These are phyloP conservation scores for Cremastobaeus sp. DNA, from an alignment of 2,888 invertebrate genomes.

Conservation along the genomic window DNA sequence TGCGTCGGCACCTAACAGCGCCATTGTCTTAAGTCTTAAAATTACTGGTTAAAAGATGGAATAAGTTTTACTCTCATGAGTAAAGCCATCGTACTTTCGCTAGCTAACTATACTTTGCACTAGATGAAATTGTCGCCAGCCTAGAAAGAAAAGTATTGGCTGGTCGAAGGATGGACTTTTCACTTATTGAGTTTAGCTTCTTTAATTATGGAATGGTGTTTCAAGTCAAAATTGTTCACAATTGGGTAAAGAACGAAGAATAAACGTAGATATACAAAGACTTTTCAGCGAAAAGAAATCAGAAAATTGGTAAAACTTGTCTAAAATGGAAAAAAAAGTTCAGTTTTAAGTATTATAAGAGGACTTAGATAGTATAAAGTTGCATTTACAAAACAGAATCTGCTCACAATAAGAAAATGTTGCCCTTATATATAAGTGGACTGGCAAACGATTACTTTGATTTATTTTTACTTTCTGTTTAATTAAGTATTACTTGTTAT, in stretches of 20 bases:
- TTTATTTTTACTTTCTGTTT: slow-evolving; percentile 39
- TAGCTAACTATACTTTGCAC: slow-evolving; percentile 37
- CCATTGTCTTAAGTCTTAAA: slow-evolving; percentile 29
- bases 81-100: slow-evolving; percentile 18
- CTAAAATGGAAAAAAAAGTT: too few species aligned
- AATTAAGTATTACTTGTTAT: slow-evolving; percentile 28
- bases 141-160: slow-evolving; percentile 10
- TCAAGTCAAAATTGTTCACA: slow-evolving; percentile 31
- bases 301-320: slow-evolving; percentile 23
- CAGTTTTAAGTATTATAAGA: too few species aligned
- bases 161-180: slow-evolving; percentile 37
- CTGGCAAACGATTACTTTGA: slow-evolving; percentile 25
- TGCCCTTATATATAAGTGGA: slow-evolving; percentile 4
- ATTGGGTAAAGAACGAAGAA: slow-evolving; percentile 26
- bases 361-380: too few species aligned
- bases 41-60: slow-evolving; percentile 22
- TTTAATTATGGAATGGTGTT: slow-evolving; percentile 22
- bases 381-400: too few species aligned
- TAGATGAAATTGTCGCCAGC: slow-evolving; percentile 18
- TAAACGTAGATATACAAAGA: slow-evolving; percentile 12
- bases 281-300: slow-evolving; percentile 9
- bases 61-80: slow-evolving; percentile 28
- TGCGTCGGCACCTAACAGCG: slow-evolving; percentile 6
- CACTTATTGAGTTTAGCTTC: slow-evolving; percentile 1
- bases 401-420: background rate